Evolutionary conservation across 2,797 vertebrate species (phyloP).

Genomic region (Neopelma chrysocephalum): DNA sequence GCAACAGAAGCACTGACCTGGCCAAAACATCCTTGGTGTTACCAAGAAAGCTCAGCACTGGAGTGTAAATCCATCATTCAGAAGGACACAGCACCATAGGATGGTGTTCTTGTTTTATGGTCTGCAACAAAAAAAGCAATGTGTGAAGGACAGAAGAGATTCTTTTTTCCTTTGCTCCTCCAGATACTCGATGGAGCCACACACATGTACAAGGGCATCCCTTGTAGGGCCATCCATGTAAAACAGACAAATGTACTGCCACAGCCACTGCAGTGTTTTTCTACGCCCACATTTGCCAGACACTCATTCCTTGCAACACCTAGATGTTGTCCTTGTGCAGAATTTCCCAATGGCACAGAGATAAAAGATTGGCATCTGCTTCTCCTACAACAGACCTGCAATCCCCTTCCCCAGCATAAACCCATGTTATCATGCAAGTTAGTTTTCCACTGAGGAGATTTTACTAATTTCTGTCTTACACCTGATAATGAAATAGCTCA

Average conservation of each 20-base stretch:
- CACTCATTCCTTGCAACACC: neutral
- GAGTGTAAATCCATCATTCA: neutral
- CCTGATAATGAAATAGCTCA: neutral
- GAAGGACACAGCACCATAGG: neutral
- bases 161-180: neutral
- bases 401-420: neutral
- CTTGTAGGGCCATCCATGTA: neutral
- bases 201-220: fast-evolving
- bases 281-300: neutral
- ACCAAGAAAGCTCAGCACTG: neutral
- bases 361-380: neutral
- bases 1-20: neutral
- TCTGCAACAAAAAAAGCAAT: neutral
- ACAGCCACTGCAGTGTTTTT: neutral
- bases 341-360: neutral
- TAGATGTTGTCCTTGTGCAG: neutral
- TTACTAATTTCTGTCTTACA: neutral
- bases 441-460: neutral
- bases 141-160: neutral
- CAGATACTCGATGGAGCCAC: neutral
- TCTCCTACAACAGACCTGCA: neutral
- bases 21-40: neutral
- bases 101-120: neutral
- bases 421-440: neutral
- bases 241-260: neutral